Evolutionary conservation across 1,140 invertebrate species (phyloP).

Genomic region (Eumaeus atala): DNA sequence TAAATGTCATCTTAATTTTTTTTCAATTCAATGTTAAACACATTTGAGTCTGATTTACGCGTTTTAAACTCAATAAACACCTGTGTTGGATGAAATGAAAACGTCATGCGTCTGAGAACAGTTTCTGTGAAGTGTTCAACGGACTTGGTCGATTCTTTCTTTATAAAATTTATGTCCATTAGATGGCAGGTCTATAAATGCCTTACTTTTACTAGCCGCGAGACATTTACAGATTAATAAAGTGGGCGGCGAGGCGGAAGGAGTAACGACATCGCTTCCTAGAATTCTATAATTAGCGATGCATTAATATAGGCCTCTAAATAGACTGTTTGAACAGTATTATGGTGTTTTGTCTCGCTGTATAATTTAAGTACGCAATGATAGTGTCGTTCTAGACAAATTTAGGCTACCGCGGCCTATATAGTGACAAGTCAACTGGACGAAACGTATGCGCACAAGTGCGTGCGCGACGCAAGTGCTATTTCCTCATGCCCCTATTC

Average conservation of each 20-base stretch:
- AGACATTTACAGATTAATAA: constrained; percentile 71
- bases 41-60: no score
- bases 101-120: constrained; percentile 60
- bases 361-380: no score
- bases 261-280: constrained; percentile 51
- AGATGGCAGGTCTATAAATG: constrained; percentile 66
- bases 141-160: constrained; percentile 57
- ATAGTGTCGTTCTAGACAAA: no score
- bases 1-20: no score
- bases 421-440: no score
- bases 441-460: no score
- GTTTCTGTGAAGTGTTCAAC: constrained; percentile 60
- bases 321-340: background rate
- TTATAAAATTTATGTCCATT: constrained; percentile 61
- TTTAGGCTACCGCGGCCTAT: no score
- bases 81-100: constrained; percentile 55
- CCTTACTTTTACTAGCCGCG: constrained; percentile 61
- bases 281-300: constrained; percentile 32
- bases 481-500: no score
- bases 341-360: no score
- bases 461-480: no score
- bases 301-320: constrained; percentile 14
- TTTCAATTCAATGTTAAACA: no score
- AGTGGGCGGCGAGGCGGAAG: constrained; percentile 64
- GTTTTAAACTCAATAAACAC: constrained; percentile 44